Evolutionary conservation across 2,797 vertebrate species (phyloP).

Genomic region (Mormyrus hasselquistii): DNA sequence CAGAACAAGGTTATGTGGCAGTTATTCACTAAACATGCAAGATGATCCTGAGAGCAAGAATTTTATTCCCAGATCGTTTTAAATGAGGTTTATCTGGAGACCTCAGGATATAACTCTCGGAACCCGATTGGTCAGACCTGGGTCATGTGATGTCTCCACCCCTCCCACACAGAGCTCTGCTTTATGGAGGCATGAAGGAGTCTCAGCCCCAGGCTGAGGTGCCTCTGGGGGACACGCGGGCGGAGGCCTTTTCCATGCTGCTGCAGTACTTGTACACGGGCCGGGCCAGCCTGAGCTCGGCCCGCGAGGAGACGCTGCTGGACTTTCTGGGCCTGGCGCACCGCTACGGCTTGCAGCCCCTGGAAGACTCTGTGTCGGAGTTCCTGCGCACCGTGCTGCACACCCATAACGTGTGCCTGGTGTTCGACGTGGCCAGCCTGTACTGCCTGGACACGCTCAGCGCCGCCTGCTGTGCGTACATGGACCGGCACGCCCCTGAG

Average conservation of each 20-base stretch:
- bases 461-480: slow-evolving; percentile 86
- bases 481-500: slow-evolving; percentile 89
- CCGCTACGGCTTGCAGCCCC: slow-evolving; percentile 90
- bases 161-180: slow-evolving; percentile 66
- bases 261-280: slow-evolving; percentile 94
- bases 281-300: slow-evolving; percentile 82
- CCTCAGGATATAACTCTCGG: neutral
- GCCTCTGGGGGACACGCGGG: slow-evolving; percentile 82
- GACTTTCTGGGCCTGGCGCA: slow-evolving; percentile 93
- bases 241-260: slow-evolving; percentile 92
- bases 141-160: neutral
- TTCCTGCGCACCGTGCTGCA: slow-evolving; percentile 92
- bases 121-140: neutral
- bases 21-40: neutral
- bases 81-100: neutral
- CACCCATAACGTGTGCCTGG: slow-evolving; percentile 90
- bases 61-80: neutral
- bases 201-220: slow-evolving; percentile 92
- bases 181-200: slow-evolving; percentile 95
- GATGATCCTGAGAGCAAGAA: neutral
- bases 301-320: slow-evolving; percentile 87
- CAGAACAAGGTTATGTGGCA: neutral
- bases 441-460: slow-evolving; percentile 81
- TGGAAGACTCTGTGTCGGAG: slow-evolving; percentile 91
- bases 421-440: slow-evolving; percentile 92